Evolutionary conservation across 2,797 vertebrate genomes (phyloP).

Genomic region (Orestias chungarensis): DNA sequence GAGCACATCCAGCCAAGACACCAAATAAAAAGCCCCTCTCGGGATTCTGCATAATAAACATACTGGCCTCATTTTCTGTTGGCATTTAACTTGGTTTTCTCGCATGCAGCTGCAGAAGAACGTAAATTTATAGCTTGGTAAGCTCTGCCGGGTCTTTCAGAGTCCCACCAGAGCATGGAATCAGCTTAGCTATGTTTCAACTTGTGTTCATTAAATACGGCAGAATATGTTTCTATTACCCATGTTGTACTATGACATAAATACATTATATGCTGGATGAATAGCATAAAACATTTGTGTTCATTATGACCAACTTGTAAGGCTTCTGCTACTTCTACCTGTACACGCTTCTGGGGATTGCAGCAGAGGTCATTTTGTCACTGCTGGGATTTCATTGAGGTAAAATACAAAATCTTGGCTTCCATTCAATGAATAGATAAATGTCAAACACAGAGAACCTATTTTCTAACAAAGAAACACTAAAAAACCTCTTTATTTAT

Average conservation of each 20-base stretch:
- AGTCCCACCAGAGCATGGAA: conserved; percentile 7
- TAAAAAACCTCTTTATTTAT: no score
- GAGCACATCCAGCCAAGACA: conserved; percentile 23
- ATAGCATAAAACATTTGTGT: not conserved
- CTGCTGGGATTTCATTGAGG: not conserved
- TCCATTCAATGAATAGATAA: no score
- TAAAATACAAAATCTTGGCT: no score
- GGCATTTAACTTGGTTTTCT: conserved; percentile 12
- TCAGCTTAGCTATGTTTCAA: no score
- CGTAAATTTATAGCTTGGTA: conserved; percentile 10
- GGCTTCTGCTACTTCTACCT: not conserved
- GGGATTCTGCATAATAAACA: conserved; percentile 30
- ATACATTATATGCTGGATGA: not conserved
- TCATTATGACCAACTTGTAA: not conserved
- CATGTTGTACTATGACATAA: conserved; percentile 12
- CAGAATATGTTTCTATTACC: not conserved
- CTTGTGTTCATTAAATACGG: not conserved
- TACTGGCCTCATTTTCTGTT: conserved; percentile 34
- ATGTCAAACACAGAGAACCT: no score
- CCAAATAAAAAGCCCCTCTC: not conserved
- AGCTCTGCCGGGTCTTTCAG: conserved; percentile 13
- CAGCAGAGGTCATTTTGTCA: not conserved
- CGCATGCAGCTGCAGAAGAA: conserved; percentile 21
- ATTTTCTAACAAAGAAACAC: no score
- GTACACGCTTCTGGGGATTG: not conserved